phyloP scores from a whole-genome alignment of 2,113 vertebrate genomes.

The Erpornis zantholeuca region DNA sequence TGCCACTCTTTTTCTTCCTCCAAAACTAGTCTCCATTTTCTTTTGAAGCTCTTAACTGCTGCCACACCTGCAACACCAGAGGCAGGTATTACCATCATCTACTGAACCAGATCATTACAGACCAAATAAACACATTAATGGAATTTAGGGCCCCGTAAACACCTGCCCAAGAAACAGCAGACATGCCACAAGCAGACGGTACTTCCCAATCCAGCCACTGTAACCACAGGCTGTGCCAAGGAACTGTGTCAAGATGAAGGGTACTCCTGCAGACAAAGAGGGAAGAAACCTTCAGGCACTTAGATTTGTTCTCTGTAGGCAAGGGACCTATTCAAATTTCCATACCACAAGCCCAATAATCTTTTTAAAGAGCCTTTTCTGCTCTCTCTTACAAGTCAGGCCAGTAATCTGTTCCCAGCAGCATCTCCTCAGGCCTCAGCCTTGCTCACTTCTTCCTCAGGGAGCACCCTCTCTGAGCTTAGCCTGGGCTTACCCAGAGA shows the following conservation, averaged over 20 bases:
- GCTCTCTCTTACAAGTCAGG: neutral
- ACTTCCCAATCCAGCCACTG: neutral
- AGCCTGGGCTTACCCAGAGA: accelerated
- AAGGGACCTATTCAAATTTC: neutral
- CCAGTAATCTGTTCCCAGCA: neutral
- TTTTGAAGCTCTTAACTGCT: neutral
- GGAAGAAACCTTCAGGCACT: neutral
- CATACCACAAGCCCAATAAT: neutral
- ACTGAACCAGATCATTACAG: neutral
- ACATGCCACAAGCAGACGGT: neutral
- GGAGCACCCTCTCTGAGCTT: neutral
- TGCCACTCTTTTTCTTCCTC: neutral
- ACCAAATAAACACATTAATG: neutral
- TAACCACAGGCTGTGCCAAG: neutral
- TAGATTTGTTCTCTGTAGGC: neutral
- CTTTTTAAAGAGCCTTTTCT: neutral
- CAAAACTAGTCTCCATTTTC: neutral
- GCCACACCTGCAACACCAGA: neutral
- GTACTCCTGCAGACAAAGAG: accelerated
- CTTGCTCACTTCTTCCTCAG: neutral
- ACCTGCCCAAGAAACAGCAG: neutral
- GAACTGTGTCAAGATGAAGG: neutral
- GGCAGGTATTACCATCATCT: neutral
- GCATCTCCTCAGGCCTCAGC: neutral
- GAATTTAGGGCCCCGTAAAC: neutral